Base-by-base conservation (phyloP, 2,113 vertebrate genomes). In the Apteryx owenii region DNA sequence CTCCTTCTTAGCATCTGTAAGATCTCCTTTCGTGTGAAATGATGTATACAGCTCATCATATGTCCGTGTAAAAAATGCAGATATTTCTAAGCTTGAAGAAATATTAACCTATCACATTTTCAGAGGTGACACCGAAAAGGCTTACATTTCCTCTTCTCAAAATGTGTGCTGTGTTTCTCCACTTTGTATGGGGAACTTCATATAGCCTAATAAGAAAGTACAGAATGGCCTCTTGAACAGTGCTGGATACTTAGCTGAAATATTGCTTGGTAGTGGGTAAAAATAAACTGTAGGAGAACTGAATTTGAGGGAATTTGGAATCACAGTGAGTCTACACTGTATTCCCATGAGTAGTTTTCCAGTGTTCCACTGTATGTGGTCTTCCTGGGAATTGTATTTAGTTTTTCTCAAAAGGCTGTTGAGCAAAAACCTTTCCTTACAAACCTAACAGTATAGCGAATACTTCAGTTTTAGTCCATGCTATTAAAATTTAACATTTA, bases 261-360 rank as follows among this genome's bases (percentile, higher is more conserved):
- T 66, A 38, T 68, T 28, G 2, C 14, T 28, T 38, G 50, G 18
- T 48, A 29, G 8, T 26, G 25, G 12, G 3, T 84, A 40, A 53
- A 81, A 86, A 16, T 26, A 21, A 5, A 46, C 14, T 33, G 12
- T 61, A 22, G 56, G 58, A 84, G 38, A 81, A 33, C 22, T 25
- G 26, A 50, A 29, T 36, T 16, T 44, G 44, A 54, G 25, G 50
- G 50, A 28, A 13, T 53, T 66, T 21, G 58, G 54, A 31, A 58
- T 26, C 19, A 44, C 40, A 44, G 75, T 36, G 19, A 82, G 26
- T 17, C 12, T 1, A 16, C 22, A 46, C 64, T 85, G 18, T 72
- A n/a, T 31, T 75, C 50, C 3, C 2, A 1, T 29, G 42, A 50
- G 23, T 0, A 0, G 17, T 12, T 54, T 38, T 81, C 40, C 19